Conservation (phyloP, 1,140 invertebrate species). For the Bombus superbus region DNA sequence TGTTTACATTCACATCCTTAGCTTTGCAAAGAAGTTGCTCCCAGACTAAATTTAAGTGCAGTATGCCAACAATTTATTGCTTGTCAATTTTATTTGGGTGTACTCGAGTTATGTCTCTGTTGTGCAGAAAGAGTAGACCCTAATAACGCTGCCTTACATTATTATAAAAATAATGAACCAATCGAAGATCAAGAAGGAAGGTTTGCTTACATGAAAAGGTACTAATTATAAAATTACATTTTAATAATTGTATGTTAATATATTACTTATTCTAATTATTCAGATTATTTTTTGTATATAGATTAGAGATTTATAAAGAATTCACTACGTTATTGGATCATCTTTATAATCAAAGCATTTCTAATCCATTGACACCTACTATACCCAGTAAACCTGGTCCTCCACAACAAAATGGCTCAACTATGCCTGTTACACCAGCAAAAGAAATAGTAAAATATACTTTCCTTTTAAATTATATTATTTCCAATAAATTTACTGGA, state of each 20-base stretch:
- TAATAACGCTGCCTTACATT: conserved; percentile 93
- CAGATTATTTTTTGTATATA: conserved; percentile 71
- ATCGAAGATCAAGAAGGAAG: conserved; percentile 88
- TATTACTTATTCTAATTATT: conserved; percentile 4
- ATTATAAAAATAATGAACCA: conserved; percentile 93
- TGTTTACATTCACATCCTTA: conserved; percentile 72
- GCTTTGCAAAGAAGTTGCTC: conserved; percentile 93
- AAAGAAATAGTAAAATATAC: conserved; percentile 77
- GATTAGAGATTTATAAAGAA: conserved; percentile 95
- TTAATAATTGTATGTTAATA: neutral
- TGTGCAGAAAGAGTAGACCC: conserved; percentile 94
- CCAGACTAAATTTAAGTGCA: conserved; percentile 89
- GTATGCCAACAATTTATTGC: conserved; percentile 91
- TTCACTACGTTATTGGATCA: conserved; percentile 91
- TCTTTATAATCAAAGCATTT: conserved; percentile 88
- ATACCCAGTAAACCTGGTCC: conserved; percentile 78
- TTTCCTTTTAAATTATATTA: neutral
- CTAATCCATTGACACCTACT: conserved; percentile 78
- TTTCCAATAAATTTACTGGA: neutral
- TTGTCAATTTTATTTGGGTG: conserved; percentile 92
- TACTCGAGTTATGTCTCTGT: conserved; percentile 93
- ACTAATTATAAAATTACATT: conserved; percentile 30
- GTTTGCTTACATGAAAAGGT: conserved; percentile 86
- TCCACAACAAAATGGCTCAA: conserved; percentile 69
- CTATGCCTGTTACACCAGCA: conserved; percentile 69